Conservation (phyloP, 2,888 invertebrate genomes). For the Lymantria monacha region DNA sequence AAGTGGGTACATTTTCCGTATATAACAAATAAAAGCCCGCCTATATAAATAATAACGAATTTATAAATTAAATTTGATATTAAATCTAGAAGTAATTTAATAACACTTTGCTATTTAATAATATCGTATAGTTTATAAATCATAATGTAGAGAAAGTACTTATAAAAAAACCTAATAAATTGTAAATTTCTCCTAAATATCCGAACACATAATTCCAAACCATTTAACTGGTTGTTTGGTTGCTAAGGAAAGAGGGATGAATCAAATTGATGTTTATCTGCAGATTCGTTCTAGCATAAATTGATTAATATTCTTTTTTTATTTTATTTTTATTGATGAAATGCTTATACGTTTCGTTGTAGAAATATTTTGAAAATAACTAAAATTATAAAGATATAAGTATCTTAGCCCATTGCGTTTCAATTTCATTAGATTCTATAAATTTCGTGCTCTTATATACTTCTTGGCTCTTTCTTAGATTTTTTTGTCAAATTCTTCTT, state of each 20-base stretch:
- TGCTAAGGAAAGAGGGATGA: constrained; percentile 17
- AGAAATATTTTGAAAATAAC: neutral
- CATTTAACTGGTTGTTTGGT: constrained; percentile 26
- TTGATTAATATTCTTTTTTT: constrained; percentile 10
- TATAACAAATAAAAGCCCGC: no score
- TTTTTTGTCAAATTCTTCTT: no score
- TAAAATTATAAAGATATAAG: neutral
- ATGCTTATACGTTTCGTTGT: neutral
- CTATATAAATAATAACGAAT: no score
- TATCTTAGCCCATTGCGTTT: no score
- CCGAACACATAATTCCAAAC: constrained; percentile 28
- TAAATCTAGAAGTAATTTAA: no score
- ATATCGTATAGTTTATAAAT: no score
- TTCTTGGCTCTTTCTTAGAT: no score
- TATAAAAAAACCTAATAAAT: constrained; percentile 9
- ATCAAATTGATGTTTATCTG: constrained; percentile 29
- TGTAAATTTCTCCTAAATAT: constrained; percentile 18
- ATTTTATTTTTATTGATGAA: constrained; percentile 3
- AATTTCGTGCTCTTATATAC: no score
- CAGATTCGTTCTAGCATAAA: constrained; percentile 15
- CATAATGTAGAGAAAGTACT: neutral
- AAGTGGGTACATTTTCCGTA: no score
- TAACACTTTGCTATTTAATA: no score
- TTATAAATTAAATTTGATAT: no score
- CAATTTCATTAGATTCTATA: no score